These are phyloP conservation scores for Chelon labrosus DNA, from an alignment of 2,797 vertebrate species.

Conservation along the genomic window DNA sequence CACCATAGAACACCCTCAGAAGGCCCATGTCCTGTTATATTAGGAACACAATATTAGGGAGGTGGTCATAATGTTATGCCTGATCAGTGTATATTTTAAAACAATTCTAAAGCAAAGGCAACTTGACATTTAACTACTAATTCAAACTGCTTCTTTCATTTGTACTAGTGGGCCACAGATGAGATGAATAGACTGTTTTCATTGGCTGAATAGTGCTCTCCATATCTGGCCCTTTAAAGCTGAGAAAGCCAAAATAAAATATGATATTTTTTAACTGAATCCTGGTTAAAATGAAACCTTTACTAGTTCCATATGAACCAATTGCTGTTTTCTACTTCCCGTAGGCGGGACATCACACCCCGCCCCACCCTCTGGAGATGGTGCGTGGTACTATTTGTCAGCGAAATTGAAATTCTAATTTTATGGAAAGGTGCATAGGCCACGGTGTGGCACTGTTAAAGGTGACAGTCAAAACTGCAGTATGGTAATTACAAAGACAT, in stretches of 20 bases:
- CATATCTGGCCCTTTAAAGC: neutral
- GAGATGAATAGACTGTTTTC: too few relatives aligned
- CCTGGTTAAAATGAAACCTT: neutral
- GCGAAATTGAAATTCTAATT: slow-evolving; percentile 5
- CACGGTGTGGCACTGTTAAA: slow-evolving; percentile 9
- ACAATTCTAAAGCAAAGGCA: too few relatives aligned
- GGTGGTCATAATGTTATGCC: too few relatives aligned
- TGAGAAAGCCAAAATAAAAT: neutral
- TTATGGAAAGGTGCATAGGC: slow-evolving; percentile 30
- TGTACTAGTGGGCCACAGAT: too few relatives aligned
- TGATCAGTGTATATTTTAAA: too few relatives aligned
- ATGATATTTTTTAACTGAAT: neutral
- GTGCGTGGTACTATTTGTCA: neutral
- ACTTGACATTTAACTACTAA: too few relatives aligned
- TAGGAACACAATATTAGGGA: too few relatives aligned
- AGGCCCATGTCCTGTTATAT: too few relatives aligned
- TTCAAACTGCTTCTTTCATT: too few relatives aligned
- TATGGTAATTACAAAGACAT: slow-evolving; percentile 53
- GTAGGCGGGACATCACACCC: neutral
- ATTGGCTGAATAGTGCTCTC: neutral
- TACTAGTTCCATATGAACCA: neutral
- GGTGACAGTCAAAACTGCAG: slow-evolving; percentile 37
- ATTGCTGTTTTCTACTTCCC: neutral
- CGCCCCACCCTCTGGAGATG: neutral
- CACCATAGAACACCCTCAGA: too few relatives aligned